Evolutionary conservation across 1,140 invertebrate genomes (phyloP), one percentile per base, ranked within the genome.

Genomic region (Chironomus striatipennis): DNA sequence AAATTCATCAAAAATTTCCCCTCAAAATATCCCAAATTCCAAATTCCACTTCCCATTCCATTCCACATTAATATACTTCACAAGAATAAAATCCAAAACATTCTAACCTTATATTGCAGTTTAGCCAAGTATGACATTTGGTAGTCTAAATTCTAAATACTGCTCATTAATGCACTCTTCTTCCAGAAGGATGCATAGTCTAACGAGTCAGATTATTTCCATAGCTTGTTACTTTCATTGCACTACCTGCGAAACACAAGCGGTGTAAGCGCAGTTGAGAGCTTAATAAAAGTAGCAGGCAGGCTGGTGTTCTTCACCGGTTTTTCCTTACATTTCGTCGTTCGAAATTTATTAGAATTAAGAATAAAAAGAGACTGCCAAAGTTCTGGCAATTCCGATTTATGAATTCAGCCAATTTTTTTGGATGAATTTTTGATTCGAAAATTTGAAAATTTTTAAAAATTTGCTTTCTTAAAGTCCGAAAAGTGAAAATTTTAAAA

Each of bases 131-230:
- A 57, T 57, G 12, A 57, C 12, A 57, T 4, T 57, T 57, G 47
- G 47, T n/a, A n/a, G 47, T 57, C 47, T 57, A 57, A 57, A 57
- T 57, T 57, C 47, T 57, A 57, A 57, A 57, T 57, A 57, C 47
- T 57, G 47, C 47, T 57, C 47, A 57, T 57, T 57, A 57, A 57
- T 57, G 47, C 47, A 57, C 15, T 57, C n/a, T 57, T 57, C 47
- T 57, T n/a, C n/a, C 12, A n/a, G 47, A 57, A 57, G 47, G 47
- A 57, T 57, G 47, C n/a, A 57, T 57, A 12, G 4, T 57, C n/a
- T 57, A 57, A 57, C 47, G 47, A 57, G 47, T 57, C 47, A 57
- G 47, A 57, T 57, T 57, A 57, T 57, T 57, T 57, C n/a, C 47
- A 57, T 15, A 57, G 12, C 47, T 57, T 57, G 47, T n/a, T 57